These are phyloP conservation scores for Entomyzon cyanotis DNA, from an alignment of 2,113 vertebrate genomes.

Conservation along the genomic window DNA sequence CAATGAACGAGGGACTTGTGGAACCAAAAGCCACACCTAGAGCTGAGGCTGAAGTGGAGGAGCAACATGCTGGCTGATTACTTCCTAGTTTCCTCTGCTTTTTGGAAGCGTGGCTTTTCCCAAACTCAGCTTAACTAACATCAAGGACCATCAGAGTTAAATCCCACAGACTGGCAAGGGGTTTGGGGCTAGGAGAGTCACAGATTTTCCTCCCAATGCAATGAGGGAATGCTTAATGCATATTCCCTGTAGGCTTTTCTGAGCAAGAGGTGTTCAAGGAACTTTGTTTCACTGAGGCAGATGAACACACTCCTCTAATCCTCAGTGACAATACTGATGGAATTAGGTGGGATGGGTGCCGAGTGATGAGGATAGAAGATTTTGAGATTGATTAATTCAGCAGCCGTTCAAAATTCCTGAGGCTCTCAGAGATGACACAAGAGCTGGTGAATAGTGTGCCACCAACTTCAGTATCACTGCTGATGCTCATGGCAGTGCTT, in stretches of 20 bases:
- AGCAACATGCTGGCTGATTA: rapidly evolving
- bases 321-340: neutral
- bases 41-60: neutral
- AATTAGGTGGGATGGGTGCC: neutral
- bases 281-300: neutral
- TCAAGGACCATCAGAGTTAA: neutral
- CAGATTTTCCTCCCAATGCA: neutral
- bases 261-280: neutral
- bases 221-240: neutral
- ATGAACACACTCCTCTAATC: neutral
- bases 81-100: neutral
- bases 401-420: neutral
- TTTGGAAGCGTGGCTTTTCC: neutral
- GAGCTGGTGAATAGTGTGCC: neutral
- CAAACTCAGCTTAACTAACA: neutral
- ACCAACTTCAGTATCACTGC: neutral
- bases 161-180: neutral
- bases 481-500: rapidly evolving
- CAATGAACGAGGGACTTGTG: neutral
- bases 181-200: neutral
- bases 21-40: neutral
- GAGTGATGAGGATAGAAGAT: neutral
- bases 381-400: neutral
- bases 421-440: neutral
- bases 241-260: neutral